Percentiles rank a stretch among this genome's conserved stretches.
Conservation (phyloP, 2,888 invertebrate species). For the Lucinisca nassula region DNA sequence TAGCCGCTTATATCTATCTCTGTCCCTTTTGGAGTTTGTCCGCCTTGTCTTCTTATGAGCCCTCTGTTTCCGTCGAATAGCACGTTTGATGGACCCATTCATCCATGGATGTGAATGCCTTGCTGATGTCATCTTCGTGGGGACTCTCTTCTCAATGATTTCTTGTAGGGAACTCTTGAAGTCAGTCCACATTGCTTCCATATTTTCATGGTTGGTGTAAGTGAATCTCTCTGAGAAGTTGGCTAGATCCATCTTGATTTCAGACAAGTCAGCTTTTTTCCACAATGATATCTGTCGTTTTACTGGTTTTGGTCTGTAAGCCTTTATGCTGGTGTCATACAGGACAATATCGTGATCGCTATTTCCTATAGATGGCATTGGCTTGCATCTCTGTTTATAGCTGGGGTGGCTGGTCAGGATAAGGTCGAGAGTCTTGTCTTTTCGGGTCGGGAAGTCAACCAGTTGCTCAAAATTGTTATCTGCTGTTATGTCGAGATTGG, state of each 20-base stretch:
- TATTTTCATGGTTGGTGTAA: not conserved
- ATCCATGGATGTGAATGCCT: slow-evolving; percentile 20
- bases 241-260: not conserved
- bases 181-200: not conserved
- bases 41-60: not conserved
- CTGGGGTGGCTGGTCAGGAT: not conserved
- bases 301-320: not conserved
- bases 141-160: not conserved
- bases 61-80: slow-evolving; percentile 1
- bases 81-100: slow-evolving; percentile 1
- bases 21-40: slow-evolving; percentile 5
- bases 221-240: not conserved
- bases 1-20: slow-evolving; percentile 12
- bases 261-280: not conserved
- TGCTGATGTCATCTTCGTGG: slow-evolving; percentile 14
- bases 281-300: not conserved
- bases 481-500: not conserved
- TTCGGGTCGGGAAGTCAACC: too few relatives aligned
- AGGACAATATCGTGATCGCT: not conserved
- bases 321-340: not conserved
- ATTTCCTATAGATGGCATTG: not conserved
- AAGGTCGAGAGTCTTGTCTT: not conserved
- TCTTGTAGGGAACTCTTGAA: not conserved
- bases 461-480: not conserved
- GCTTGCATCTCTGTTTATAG: not conserved